Conservation (phyloP, 2,113 vertebrate species). For the Mustela nigripes region DNA sequence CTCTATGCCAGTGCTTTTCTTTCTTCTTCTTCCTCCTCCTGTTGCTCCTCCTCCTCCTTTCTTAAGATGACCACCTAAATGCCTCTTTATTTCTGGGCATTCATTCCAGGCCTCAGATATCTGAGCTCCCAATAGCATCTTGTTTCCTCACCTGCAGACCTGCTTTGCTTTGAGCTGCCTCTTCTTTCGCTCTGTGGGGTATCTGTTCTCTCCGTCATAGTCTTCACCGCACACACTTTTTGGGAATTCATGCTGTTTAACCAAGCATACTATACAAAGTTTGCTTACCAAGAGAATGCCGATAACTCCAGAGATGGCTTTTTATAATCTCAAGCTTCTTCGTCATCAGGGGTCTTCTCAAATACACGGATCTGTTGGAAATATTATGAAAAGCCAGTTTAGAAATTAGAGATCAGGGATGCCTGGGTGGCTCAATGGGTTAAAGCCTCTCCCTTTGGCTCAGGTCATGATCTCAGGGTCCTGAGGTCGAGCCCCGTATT, state of each 20-base stretch:
- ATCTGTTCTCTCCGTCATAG: background rate
- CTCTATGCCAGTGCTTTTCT: background rate
- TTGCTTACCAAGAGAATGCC: background rate
- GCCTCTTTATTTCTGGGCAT: background rate
- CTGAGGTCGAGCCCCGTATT: no score
- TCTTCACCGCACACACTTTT: background rate
- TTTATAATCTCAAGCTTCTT: background rate
- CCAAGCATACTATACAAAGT: background rate
- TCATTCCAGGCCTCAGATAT: background rate
- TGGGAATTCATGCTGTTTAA: background rate
- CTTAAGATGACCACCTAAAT: background rate
- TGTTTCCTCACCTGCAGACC: background rate
- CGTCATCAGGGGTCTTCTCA: background rate
- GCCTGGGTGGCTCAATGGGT: no score
- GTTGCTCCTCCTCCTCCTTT: background rate
- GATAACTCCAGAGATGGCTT: background rate
- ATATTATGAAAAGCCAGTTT: constrained; percentile 69
- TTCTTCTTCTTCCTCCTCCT: background rate
- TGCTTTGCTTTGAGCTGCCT: background rate
- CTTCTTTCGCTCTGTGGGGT: background rate
- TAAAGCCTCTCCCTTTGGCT: no score
- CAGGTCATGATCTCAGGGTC: no score
- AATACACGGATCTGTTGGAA: background rate
- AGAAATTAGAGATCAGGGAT: constrained; percentile 21
- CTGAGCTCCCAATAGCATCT: no score